A percentile compares a stretch with the other conserved stretches of the same genome.
Evolutionary conservation across 2,113 vertebrate genomes (phyloP).

Genomic region (Diphyllodes magnificus): DNA sequence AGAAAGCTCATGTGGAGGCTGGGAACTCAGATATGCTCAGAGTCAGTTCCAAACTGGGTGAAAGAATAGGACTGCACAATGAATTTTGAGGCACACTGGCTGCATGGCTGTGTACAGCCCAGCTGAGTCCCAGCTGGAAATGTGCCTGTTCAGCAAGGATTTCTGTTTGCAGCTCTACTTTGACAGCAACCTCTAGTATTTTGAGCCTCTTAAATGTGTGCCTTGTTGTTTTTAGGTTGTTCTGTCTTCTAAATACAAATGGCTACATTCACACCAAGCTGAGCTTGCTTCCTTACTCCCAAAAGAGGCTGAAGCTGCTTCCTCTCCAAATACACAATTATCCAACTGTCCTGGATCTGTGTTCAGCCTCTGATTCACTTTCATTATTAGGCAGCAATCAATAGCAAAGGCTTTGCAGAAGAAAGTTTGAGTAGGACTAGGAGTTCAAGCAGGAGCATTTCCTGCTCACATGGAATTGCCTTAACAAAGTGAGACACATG

Average conservation of each 20-base stretch:
- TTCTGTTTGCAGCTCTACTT: neutral
- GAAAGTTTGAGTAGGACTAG: neutral
- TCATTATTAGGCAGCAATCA: neutral
- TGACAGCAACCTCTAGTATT: neutral
- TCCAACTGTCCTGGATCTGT: neutral
- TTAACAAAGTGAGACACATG: neutral
- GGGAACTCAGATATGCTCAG: rapidly evolving
- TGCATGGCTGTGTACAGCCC: rapidly evolving
- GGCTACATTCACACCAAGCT: neutral
- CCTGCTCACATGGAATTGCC: rapidly evolving
- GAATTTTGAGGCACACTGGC: neutral
- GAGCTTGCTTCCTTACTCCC: neutral
- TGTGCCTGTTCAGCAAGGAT: neutral
- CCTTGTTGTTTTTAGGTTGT: neutral
- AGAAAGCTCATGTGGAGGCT: neutral
- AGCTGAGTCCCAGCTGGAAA: neutral
- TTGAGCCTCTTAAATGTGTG: neutral
- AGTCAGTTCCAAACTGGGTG: neutral
- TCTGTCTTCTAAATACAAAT: neutral
- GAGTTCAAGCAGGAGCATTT: neutral
- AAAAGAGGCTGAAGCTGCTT: neutral
- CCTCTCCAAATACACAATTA: neutral
- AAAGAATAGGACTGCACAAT: neutral
- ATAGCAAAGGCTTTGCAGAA: neutral
- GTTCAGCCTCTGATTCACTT: neutral